phyloP scores from a whole-genome alignment of 2,113 vertebrate genomes.

The Beaufortia kweichowensis region DNA sequence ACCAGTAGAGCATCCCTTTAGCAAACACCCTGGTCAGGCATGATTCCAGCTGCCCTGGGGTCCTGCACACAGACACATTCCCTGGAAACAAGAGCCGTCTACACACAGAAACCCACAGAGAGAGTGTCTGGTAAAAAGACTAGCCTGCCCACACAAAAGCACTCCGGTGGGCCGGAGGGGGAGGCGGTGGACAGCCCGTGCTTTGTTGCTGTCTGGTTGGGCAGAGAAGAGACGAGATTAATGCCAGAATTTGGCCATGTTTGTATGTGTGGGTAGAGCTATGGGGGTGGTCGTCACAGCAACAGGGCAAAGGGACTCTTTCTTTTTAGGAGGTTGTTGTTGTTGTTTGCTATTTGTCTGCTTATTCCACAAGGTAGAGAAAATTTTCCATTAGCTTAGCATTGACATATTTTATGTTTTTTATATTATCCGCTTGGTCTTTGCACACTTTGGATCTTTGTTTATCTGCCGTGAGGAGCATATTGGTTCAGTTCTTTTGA shows the following conservation, averaged over 20 bases:
- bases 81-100: conserved; percentile 38
- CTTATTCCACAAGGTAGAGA: not conserved
- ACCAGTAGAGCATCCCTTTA: not conserved
- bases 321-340: conserved; percentile 19
- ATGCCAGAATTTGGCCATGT: conserved; percentile 34
- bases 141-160: conserved; percentile 30
- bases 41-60: conserved; percentile 34
- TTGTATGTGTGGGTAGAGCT: conserved; percentile 22
- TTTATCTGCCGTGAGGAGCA: not conserved
- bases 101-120: conserved; percentile 25
- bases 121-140: conserved; percentile 34
- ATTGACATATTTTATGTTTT: conserved; percentile 4
- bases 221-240: conserved; percentile 14
- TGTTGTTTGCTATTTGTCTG: conserved; percentile 31
- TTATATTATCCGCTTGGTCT: not conserved
- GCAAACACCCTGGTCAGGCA: conserved; percentile 28
- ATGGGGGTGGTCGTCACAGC: conserved; percentile 4
- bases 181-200: conserved; percentile 14
- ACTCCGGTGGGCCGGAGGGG: conserved; percentile 8
- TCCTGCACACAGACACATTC: conserved; percentile 30
- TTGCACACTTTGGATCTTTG: not conserved
- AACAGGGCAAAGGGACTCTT: conserved; percentile 14
- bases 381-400: conserved; percentile 42
- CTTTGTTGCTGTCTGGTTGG: conserved; percentile 35
- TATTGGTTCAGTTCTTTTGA: not conserved